A percentile compares a stretch with the other conserved stretches of the same genome.
phyloP scores from a whole-genome alignment of 2,113 vertebrate genomes.

The Rutilus rutilus region DNA sequence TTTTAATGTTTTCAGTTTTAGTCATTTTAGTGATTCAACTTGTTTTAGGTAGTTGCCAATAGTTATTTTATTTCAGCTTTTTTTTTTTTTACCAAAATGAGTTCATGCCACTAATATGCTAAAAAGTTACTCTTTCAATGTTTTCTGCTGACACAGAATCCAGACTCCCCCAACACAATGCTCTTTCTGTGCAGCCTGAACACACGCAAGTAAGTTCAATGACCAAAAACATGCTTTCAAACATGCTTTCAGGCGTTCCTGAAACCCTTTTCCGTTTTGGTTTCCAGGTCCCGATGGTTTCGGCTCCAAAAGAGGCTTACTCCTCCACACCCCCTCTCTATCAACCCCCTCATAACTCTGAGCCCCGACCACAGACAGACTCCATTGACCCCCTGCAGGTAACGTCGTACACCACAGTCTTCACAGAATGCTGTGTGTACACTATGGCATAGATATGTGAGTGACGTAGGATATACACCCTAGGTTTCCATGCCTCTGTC shows the following conservation, averaged over 20 bases:
- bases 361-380: slow-evolving; percentile 82
- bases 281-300: slow-evolving; percentile 79
- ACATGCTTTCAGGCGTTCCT: background rate
- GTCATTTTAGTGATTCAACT: background rate
- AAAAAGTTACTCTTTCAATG: background rate
- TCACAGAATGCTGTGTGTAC: background rate
- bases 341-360: slow-evolving; percentile 82
- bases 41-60: background rate
- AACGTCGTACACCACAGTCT: slow-evolving; percentile 32
- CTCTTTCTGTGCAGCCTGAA: slow-evolving; percentile 87
- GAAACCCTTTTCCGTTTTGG: background rate
- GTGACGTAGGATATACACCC: slow-evolving; percentile 31
- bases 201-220: slow-evolving; percentile 84
- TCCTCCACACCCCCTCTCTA: slow-evolving; percentile 81
- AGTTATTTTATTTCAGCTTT: too few relatives aligned
- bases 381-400: slow-evolving; percentile 85
- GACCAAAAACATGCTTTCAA: background rate
- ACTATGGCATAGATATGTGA: slow-evolving; percentile 22
- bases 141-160: slow-evolving; percentile 85
- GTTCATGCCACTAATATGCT: background rate
- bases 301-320: slow-evolving; percentile 83
- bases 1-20: too few relatives aligned
- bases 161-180: slow-evolving; percentile 85
- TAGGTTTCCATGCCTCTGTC: slow-evolving; percentile 90
- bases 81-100: too few relatives aligned